Percentiles rank a stretch among this genome's conserved stretches.
phyloP scores from a whole-genome alignment of 2,113 vertebrate species.

The Elephas maximus region DNA sequence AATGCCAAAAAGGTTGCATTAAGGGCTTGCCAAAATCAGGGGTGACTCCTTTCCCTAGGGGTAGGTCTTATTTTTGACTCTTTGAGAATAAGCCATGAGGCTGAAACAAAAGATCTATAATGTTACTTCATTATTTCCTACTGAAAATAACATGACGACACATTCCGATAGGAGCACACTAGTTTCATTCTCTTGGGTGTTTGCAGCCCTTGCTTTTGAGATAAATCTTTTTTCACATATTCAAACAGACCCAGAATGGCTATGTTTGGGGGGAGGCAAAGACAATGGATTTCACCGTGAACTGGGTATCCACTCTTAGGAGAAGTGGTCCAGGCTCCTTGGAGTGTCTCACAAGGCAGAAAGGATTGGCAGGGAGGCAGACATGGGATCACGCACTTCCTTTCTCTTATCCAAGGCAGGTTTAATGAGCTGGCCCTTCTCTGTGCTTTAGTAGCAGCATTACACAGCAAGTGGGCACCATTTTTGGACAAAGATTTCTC shows the following conservation, averaged over 20 bases:
- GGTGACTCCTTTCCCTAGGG: not conserved
- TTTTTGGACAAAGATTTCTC: conserved; percentile 62
- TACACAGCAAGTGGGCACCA: conserved; percentile 35
- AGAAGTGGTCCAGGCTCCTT: not conserved
- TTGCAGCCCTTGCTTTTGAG: not conserved
- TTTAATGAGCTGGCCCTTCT: conserved; percentile 59
- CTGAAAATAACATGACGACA: not conserved
- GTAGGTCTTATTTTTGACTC: not conserved
- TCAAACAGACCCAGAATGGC: conserved; percentile 11
- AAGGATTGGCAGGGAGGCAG: not conserved
- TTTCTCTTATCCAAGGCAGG: not conserved
- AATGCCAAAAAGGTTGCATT: not conserved
- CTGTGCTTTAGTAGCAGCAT: not conserved
- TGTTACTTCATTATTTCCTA: conserved; percentile 31
- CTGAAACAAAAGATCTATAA: not conserved
- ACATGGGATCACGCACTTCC: not conserved
- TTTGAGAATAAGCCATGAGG: conserved; percentile 1
- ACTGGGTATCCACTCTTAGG: not conserved
- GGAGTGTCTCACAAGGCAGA: not conserved
- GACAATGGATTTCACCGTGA: not conserved
- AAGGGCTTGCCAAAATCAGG: not conserved
- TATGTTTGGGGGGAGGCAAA: not conserved
- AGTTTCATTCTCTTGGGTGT: not conserved
- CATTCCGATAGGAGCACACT: not conserved
- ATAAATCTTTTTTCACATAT: conserved; percentile 31